A percentile compares a stretch with the other conserved stretches of the same genome.
Evolutionary conservation across 2,797 vertebrate species (phyloP).

Genomic region (Cyclopterus lumpus): DNA sequence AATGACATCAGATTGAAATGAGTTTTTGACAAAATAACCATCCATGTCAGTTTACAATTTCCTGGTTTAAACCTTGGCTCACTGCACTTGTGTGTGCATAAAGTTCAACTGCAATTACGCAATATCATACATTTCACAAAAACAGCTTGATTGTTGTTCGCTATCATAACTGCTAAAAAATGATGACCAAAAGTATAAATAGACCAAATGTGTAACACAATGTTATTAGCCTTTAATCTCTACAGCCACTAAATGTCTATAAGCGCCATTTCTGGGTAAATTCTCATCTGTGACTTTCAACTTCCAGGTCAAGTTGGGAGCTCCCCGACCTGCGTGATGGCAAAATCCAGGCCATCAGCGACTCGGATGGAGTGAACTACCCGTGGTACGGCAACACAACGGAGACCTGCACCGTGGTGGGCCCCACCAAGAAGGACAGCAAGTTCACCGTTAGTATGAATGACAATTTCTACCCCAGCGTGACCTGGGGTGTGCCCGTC

Average conservation of each 20-base stretch:
- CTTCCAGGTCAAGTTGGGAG: slow-evolving; percentile 96
- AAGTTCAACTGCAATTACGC: too few species aligned
- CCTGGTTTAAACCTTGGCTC: background rate
- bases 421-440: slow-evolving; percentile 94
- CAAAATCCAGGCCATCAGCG: slow-evolving; percentile 95
- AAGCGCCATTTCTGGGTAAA: background rate
- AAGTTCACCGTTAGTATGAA: slow-evolving; percentile 98
- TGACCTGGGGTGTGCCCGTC: slow-evolving; percentile 97
- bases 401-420: slow-evolving; percentile 93
- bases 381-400: slow-evolving; percentile 99
- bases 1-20: background rate
- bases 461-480: slow-evolving; percentile 99
- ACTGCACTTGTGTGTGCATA: background rate
- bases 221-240: background rate
- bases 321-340: slow-evolving; percentile 92
- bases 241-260: background rate
- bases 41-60: slow-evolving; percentile 10
- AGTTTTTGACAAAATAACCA: background rate
- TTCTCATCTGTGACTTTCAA: slow-evolving; percentile 19
- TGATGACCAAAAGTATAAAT: background rate
- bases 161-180: background rate
- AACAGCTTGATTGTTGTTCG: background rate
- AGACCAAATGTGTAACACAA: background rate
- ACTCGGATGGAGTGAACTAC: slow-evolving; percentile 98
- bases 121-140: background rate